Evolutionary conservation across 1,140 invertebrate genomes (phyloP).

Genomic region (Temnothorax longispinosus): DNA sequence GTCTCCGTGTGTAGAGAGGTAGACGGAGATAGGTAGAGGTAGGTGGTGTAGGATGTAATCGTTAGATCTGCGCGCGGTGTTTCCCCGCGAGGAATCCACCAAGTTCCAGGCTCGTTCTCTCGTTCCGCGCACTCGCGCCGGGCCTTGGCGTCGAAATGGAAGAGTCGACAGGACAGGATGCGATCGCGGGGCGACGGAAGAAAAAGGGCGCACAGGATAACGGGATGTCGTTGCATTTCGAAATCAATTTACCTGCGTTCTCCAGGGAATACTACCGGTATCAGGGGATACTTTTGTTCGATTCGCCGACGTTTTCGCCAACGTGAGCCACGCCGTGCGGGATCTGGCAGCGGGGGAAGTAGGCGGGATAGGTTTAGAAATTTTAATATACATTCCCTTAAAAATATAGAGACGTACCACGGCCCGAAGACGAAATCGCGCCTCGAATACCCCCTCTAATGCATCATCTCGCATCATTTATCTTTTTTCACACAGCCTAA

Average conservation of each 20-base stretch:
- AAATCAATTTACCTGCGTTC: slow-evolving; percentile 66
- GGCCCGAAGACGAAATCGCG: slow-evolving; percentile 19
- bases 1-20: not conserved
- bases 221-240: slow-evolving; percentile 65
- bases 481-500: slow-evolving; percentile 44
- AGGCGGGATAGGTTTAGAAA: not conserved
- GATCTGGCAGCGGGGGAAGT: too few species aligned
- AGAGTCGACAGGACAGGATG: slow-evolving; percentile 43
- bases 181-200: not conserved
- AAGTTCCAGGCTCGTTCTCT: not conserved
- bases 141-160: not conserved
- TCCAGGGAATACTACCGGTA: slow-evolving; percentile 32
- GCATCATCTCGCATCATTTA: slow-evolving; percentile 39
- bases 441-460: slow-evolving; percentile 11
- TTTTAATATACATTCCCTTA: slow-evolving; percentile 30
- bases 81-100: slow-evolving; percentile 15
- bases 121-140: not conserved
- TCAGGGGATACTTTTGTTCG: slow-evolving; percentile 66
- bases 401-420: not conserved
- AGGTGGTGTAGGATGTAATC: slow-evolving; percentile 41
- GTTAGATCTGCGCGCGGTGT: slow-evolving; percentile 54
- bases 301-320: slow-evolving; percentile 51
- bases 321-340: slow-evolving; percentile 3
- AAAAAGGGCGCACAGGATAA: slow-evolving; percentile 50
- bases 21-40: slow-evolving; percentile 18